phyloP scores from a whole-genome alignment of 2,797 vertebrate species.

The Vespertilio murinus region DNA sequence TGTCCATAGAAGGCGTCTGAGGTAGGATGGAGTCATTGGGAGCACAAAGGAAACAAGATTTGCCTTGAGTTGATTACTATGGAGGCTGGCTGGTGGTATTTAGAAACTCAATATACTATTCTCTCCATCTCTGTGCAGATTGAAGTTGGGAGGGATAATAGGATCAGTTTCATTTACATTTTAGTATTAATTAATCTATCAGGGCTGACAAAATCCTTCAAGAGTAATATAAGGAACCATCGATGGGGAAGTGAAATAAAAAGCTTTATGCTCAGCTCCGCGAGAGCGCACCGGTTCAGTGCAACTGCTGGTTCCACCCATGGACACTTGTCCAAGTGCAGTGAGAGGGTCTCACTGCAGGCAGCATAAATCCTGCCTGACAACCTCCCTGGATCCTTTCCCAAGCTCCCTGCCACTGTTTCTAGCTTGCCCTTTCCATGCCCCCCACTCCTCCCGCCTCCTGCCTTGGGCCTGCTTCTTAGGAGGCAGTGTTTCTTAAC shows the following conservation, averaged over 20 bases:
- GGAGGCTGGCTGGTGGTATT: not conserved
- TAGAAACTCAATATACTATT: not conserved
- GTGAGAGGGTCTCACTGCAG: not conserved
- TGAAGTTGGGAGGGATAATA: not conserved
- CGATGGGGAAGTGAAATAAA: not conserved
- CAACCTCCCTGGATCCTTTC: not conserved
- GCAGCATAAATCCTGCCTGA: not conserved
- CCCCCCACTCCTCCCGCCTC: not conserved
- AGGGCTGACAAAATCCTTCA: not conserved
- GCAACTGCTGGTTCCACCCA: not conserved
- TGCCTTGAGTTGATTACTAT: not conserved
- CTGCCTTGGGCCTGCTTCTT: constrained; percentile 65
- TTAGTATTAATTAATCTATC: constrained; percentile 15
- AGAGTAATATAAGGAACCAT: not conserved
- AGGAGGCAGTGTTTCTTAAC: constrained; percentile 71
- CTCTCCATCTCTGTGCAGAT: not conserved
- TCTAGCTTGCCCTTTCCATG: constrained; percentile 37
- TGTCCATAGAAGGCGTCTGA: not conserved
- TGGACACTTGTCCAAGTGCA: not conserved
- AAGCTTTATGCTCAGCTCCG: not conserved
- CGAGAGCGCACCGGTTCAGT: not conserved
- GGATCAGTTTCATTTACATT: not conserved
- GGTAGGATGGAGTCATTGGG: not conserved
- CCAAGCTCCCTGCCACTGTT: not conserved
- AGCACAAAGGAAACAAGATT: not conserved